Base-by-base conservation (phyloP, 2,797 vertebrate genomes). In the Myotis planiceps region DNA sequence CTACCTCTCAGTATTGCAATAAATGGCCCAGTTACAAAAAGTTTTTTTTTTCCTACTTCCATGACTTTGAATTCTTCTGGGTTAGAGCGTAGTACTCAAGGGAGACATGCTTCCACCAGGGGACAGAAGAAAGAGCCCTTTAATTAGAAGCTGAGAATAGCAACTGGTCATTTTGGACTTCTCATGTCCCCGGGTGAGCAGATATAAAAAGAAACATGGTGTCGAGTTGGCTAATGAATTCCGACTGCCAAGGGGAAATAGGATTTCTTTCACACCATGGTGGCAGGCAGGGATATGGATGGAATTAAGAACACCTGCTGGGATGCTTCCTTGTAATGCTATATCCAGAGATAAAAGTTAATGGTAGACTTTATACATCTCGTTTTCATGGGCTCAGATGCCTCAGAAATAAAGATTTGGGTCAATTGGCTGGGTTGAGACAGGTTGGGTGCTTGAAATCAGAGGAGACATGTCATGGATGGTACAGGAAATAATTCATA, bases 11-110 rank as follows among this genome's bases (percentile, higher is more conserved):
- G 55, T 76, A 68, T 76, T 66, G 32, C 47, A 76, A 16, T 37
- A 45, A 84, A 32, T 53, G 37, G 60, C 23, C 47, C 15, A 84
- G 21, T 68, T 84, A 34, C 16, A 76, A 68, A 85, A 65, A 74
- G 72, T 25, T 42, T 42, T 42, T 55, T 68, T n/a, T 58, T 68
- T 55, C 45, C 58, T 76, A 34, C 37, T 78, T 85, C 71, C 60
- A 18, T 47, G n/a, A 68, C 51, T 68, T 92, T 92, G 71, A 84
- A 84, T 84, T 84, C 60, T 92, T 84, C 71, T 84, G 53, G n/a
- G 49, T 81, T 92, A 55, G 89, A 75, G 15, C 10, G 76, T 76
- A 29, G 69, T 83, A 76, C 37, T 55, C 16, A 7, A 34, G 29
- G 47, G 80, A 92, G 60, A 76, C 12, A 16, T 55, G 23, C 34